Conservation (phyloP, 37 sponge, comb jelly and placozoan genomes). For the Spongia lamella region DNA sequence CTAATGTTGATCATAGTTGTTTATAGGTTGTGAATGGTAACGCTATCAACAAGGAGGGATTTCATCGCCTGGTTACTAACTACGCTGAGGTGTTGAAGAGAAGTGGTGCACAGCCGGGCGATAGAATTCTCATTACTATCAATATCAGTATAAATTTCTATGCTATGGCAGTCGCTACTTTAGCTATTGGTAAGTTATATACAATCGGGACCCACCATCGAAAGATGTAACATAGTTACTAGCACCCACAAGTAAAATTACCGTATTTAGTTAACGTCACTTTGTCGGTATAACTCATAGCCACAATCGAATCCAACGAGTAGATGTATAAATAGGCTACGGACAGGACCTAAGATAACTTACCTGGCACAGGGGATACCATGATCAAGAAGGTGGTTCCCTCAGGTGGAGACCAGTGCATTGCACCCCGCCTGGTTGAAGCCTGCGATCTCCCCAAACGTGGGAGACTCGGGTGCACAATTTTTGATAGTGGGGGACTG, state of each 20-base stretch:
- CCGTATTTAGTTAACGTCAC: too few species aligned
- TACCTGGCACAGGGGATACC: conserved; percentile 95
- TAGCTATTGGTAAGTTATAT: conserved; percentile 48
- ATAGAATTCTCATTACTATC: conserved; percentile 58
- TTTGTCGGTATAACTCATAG: too few species aligned
- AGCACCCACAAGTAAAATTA: too few species aligned
- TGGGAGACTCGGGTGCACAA: conserved; percentile 96
- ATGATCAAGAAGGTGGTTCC: conserved; percentile 93
- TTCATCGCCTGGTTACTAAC: conserved; percentile 52
- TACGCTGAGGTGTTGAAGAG: conserved; percentile 29
- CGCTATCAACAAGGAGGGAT: conserved; percentile 10
- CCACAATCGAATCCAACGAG: too few species aligned
- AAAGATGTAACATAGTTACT: too few species aligned
- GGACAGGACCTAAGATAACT: conserved; percentile 56
- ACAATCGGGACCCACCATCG: too few species aligned
- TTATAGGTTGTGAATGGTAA: conserved; percentile 40
- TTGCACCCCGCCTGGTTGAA: conserved; percentile 96
- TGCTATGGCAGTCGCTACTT: conserved; percentile 53
- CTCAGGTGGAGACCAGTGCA: conserved; percentile 88
- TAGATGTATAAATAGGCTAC: too few species aligned
- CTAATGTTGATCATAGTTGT: neutral
- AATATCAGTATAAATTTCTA: conserved; percentile 64
- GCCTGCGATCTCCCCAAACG: conserved; percentile 95
- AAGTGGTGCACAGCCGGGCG: conserved; percentile 43
- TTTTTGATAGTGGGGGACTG: conserved; percentile 97